A percentile compares a stretch with the other conserved stretches of the same genome.
These are phyloP conservation scores for Pogonocichla stellata DNA, from an alignment of 2,113 vertebrate genomes.

Conservation along the genomic window DNA sequence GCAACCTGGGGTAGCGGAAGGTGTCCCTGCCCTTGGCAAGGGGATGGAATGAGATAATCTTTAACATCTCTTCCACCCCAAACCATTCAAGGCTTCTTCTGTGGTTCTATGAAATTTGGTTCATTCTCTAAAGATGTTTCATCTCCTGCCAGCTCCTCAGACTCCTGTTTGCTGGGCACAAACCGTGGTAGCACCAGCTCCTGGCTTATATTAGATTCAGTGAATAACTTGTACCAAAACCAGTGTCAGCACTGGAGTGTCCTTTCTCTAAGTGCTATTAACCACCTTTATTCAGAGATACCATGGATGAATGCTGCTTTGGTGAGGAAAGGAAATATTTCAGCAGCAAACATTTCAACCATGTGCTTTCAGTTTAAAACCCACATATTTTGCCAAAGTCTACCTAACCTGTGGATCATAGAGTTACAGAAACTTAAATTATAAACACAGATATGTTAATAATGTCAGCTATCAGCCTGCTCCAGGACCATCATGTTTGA, in stretches of 20 bases:
- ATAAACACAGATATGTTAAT: no score
- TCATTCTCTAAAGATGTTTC: background rate
- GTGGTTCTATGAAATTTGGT: background rate
- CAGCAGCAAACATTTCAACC: background rate
- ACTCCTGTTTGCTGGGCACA: background rate
- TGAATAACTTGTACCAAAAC: background rate
- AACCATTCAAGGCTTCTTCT: background rate
- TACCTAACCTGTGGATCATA: background rate
- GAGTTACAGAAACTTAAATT: background rate
- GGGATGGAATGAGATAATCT: no score
- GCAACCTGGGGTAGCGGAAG: rapidly evolving
- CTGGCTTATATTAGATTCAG: background rate
- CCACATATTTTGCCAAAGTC: background rate
- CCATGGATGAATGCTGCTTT: background rate
- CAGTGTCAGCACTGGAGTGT: background rate
- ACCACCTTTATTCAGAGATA: background rate
- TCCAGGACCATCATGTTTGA: background rate
- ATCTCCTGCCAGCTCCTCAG: background rate
- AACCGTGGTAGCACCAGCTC: background rate
- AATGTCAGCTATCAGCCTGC: background rate
- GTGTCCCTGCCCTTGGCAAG: background rate
- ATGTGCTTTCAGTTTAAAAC: background rate
- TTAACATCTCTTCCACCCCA: background rate
- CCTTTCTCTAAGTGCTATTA: background rate
- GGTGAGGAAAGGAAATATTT: background rate